A percentile compares a stretch with the other conserved stretches of the same genome.
Evolutionary conservation across 2,113 vertebrate species (phyloP).

Genomic region (Lophius piscatorius): DNA sequence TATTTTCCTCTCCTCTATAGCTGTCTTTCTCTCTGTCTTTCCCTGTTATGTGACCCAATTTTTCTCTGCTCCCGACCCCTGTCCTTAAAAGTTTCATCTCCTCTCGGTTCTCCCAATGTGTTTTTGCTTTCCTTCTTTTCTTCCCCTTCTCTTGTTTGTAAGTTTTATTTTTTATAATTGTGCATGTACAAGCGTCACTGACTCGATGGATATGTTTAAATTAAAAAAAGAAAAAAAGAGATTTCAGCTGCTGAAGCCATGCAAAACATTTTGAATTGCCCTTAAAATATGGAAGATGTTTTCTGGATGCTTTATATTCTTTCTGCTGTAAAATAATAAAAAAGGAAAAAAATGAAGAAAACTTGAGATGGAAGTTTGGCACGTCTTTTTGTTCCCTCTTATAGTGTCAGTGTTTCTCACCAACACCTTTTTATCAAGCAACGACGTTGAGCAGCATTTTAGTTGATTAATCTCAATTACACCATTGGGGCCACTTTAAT

Average conservation of each 20-base stretch:
- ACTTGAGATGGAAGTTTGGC: slow-evolving; percentile 72
- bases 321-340: slow-evolving; percentile 99
- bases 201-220: slow-evolving; percentile 98
- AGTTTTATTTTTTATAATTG: slow-evolving; percentile 99
- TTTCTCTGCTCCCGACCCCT: slow-evolving; percentile 63
- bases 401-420: slow-evolving; percentile 13
- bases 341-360: slow-evolving; percentile 91
- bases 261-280: slow-evolving; percentile 99
- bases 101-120: slow-evolving; percentile 73
- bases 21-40: slow-evolving; percentile 80
- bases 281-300: slow-evolving; percentile 99
- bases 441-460: too few species aligned
- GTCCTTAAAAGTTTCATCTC: slow-evolving; percentile 63
- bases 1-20: slow-evolving; percentile 83
- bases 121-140: slow-evolving; percentile 69
- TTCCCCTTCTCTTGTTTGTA: slow-evolving; percentile 87
- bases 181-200: slow-evolving; percentile 99
- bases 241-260: slow-evolving; percentile 99
- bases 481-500: too few species aligned
- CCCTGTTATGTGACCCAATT: slow-evolving; percentile 73
- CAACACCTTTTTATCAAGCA: not conserved
- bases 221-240: slow-evolving; percentile 80
- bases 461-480: too few species aligned
- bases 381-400: slow-evolving; percentile 55
- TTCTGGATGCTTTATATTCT: slow-evolving; percentile 99